Base-by-base conservation (phyloP, 2,888 invertebrate genomes). In the Buathra laborator region DNA sequence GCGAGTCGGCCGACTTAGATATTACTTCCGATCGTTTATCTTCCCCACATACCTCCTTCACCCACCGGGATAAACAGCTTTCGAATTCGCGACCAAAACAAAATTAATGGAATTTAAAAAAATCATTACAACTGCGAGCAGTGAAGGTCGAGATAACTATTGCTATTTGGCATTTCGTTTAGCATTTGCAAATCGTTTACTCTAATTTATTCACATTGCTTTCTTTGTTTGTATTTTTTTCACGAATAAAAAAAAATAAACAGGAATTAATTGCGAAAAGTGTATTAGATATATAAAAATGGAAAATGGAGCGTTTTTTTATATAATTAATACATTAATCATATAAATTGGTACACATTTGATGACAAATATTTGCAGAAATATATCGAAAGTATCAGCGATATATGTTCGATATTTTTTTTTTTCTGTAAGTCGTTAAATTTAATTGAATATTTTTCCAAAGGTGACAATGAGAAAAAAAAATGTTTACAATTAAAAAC, bases 1-100 rank as follows among this genome's bases (percentile, higher is more conserved):
- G 86, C 87, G 86, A 83, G 83, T 87, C 87, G 87, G 62, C 85
- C 80, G 67, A 83, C 83, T 80, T 83, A 82, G 51, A 64, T 67
- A 78, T 81, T 68, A 46, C 62, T 53, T 71, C 29, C 53, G 74
- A 81, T 67, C 72, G 56, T 62, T 68, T 82, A 6, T 72, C 16
- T n/a, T 19, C 48, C 37, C 32, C 16, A 70, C 66, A 80, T 53
- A 46, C 46, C 53, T 83, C 48, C 43, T 46, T 81, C 43, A 29
- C 43, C 62, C n/a, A 53, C 19, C 24, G 43, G 37, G 56, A 64
- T 53, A 29, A 80, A 70, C 74, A 51, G 83, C 85, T 85, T 85
- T 85, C 85, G 24, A 75, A 83, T 83, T 62, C 46, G 48, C 46
- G 67, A 72, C 67, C 67, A 29, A 78, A 67, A 78, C 72, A 62